Evolutionary conservation across 2,113 vertebrate species (phyloP).

Genomic region (Caracal caracal): DNA sequence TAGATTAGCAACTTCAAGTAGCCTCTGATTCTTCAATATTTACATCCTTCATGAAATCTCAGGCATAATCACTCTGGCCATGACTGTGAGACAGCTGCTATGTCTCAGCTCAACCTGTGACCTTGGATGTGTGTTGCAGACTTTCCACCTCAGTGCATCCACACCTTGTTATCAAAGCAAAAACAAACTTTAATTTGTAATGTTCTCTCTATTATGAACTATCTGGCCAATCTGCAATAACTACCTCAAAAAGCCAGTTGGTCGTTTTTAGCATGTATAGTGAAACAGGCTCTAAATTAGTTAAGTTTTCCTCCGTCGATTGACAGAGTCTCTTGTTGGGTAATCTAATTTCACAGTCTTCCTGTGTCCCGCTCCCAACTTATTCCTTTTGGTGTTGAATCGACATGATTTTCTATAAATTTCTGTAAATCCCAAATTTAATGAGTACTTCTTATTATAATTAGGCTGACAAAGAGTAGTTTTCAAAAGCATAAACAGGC

Average conservation of each 20-base stretch:
- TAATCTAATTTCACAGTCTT: constrained; percentile 27
- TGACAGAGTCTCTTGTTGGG: not conserved
- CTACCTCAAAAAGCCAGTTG: constrained; percentile 14
- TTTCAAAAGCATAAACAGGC: constrained; percentile 5
- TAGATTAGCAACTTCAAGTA: not conserved
- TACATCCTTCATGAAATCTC: not conserved
- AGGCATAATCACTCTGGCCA: not conserved
- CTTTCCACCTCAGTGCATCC: not conserved
- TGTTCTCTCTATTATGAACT: not conserved
- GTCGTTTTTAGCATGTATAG: not conserved
- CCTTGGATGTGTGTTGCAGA: not conserved
- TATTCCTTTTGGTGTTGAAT: not conserved
- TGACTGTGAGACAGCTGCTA: fast-evolving
- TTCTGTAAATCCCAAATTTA: constrained; percentile 21
- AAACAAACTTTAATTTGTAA: not conserved
- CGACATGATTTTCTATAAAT: constrained; percentile 37
- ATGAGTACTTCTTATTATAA: constrained; percentile 43
- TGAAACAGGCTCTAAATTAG: constrained; percentile 42
- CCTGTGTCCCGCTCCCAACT: not conserved
- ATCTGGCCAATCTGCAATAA: not conserved
- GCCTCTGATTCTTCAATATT: not conserved
- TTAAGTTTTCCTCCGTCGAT: constrained; percentile 11
- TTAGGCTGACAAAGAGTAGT: not conserved
- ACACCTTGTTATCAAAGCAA: not conserved
- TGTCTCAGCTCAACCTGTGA: not conserved